Base-by-base conservation (phyloP, 2,113 vertebrate species). In the Rousettus leschenaultii region DNA sequence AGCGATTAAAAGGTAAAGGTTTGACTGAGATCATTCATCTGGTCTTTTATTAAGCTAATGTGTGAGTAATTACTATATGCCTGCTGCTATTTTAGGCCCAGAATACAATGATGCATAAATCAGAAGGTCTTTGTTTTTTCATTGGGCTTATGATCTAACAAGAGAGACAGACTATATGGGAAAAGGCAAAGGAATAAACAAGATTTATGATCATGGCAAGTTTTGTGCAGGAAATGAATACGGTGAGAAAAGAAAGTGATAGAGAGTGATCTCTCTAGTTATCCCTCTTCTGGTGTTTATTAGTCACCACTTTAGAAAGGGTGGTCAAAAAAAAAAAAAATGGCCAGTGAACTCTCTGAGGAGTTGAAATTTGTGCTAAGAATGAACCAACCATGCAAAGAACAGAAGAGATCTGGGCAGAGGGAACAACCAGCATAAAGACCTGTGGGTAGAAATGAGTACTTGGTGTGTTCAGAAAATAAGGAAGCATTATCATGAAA, bases 1-100 rank as follows among this genome's bases (percentile, higher is more conserved):
- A 19, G 8, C 89, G 43, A 89, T 79, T 85, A 70, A 93, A 93
- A 95, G 61, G 61, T 79, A 63, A 95, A 89, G 43, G 35, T 95
- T 77, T 95, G 57, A 94, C 35, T 82, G 48, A 75, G n/a, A 7
- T 51, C n/a, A 61, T 95, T 77, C 68, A 57, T 61, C 82, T 77
- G n/a, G 28, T 89, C 63, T 78, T 51, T 84, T 18, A 89, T 89
- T 45, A 63, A 93, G 30, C 70, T 90, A 79, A 40, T 86, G 24
- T 86, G 57, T 90, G 79, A 90, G 68, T 26, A 87, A 51, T 18
- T 88, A 21, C 26, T 79, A 5, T 48, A 33, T 68, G 30, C 40
- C 43, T 78, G 71, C 35, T 35, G 71, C 63, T 71, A 30, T 61
- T 86, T 86, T 71, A 91, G 63, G 55, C 13, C 26, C 55, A 48